A percentile compares a stretch with the other conserved stretches of the same genome.
Evolutionary conservation across 2,113 vertebrate species (phyloP).

Genomic region (Trichomycterus rosablanca): DNA sequence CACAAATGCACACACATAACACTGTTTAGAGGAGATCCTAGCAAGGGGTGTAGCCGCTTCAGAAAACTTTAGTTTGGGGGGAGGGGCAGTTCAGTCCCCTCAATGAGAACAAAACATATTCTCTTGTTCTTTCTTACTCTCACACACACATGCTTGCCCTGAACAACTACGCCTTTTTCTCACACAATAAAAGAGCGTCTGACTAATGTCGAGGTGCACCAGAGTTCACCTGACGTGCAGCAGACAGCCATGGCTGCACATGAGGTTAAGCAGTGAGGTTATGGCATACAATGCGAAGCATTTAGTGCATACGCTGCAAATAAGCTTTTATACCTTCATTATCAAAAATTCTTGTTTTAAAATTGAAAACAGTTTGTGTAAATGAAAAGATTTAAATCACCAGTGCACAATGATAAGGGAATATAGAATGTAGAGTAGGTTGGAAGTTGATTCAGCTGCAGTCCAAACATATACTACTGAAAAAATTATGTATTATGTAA

Average conservation of each 20-base stretch:
- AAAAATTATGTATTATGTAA: too few species aligned
- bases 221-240: constrained; percentile 32
- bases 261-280: background rate
- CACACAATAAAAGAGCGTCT: constrained; percentile 40
- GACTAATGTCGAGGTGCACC: constrained; percentile 36
- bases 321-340: background rate
- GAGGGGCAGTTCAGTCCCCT: constrained; percentile 65
- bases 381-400: too few species aligned
- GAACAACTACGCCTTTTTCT: constrained; percentile 40
- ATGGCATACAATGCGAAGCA: background rate
- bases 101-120: constrained; percentile 58
- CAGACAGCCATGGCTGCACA: constrained; percentile 21
- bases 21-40: constrained; percentile 67
- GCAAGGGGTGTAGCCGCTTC: constrained; percentile 78
- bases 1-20: too few species aligned
- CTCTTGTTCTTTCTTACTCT: constrained; percentile 10
- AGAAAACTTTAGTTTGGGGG: constrained; percentile 69
- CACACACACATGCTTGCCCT: constrained; percentile 36
- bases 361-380: too few species aligned
- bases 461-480: too few species aligned
- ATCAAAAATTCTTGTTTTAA: background rate
- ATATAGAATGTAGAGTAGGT: too few species aligned
- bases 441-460: too few species aligned
- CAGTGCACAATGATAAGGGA: too few species aligned
- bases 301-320: background rate